A percentile compares a stretch with the other conserved stretches of the same genome.
phyloP scores from a whole-genome alignment of 2,888 invertebrate species.

The Anagyrus pseudococci region DNA sequence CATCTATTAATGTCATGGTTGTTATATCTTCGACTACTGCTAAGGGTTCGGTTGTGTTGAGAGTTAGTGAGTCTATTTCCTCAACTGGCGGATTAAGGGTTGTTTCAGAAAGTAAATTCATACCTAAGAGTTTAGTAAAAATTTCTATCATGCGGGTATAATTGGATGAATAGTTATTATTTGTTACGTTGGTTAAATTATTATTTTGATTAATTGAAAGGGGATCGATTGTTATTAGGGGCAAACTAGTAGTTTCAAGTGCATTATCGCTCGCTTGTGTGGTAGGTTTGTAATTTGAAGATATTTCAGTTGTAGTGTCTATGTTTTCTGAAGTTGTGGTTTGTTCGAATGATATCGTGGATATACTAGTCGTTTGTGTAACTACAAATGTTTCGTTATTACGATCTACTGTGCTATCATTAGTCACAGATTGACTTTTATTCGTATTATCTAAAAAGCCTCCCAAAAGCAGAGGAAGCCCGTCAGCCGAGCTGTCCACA shows the following conservation, averaged over 20 bases:
- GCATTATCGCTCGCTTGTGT: conserved; percentile 13
- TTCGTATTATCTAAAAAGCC: conserved; percentile 47
- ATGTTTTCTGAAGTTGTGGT: conserved; percentile 24
- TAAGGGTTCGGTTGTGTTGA: conserved; percentile 33
- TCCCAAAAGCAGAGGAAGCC: conserved; percentile 43
- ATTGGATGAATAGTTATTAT: conserved; percentile 9
- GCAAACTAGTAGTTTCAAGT: conserved; percentile 25
- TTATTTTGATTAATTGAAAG: conserved; percentile 11
- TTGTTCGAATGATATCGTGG: conserved; percentile 24
- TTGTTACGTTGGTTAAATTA: conserved; percentile 20
- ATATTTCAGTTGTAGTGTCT: conserved; percentile 32
- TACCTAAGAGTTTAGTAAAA: conserved; percentile 17
- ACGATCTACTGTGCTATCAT: conserved; percentile 32
- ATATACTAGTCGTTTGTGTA: conserved; percentile 30
- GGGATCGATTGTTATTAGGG: conserved; percentile 21
- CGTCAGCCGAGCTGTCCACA: conserved; percentile 33
- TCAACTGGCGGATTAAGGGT: conserved; percentile 11
- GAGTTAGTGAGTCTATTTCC: conserved; percentile 37
- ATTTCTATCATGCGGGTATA: conserved; percentile 25
- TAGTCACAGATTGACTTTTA: conserved; percentile 41
- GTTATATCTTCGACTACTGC: conserved; percentile 34
- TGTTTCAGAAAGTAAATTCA: conserved; percentile 11
- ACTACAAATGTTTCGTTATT: conserved; percentile 32
- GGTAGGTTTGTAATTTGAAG: background rate
- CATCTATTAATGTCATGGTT: conserved; percentile 16